Conservation (phyloP, 2,888 invertebrate species). For the Nephrotoma appendiculata region DNA sequence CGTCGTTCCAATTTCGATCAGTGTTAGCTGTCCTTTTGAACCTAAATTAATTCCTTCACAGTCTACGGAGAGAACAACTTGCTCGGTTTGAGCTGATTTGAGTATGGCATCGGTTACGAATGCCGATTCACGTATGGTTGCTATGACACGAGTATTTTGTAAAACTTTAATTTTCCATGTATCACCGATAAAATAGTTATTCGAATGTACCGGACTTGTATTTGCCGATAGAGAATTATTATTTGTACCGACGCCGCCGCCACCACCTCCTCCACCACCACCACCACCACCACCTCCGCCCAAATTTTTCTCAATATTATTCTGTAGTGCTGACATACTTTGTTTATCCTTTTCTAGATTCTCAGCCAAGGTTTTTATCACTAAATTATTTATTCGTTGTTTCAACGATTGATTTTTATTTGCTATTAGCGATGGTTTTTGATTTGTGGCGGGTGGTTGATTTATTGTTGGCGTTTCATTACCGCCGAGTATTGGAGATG, state of each 20-base stretch:
- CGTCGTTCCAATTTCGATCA: slow-evolving; percentile 72
- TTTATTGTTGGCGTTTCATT: not conserved
- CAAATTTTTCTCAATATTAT: slow-evolving; percentile 13
- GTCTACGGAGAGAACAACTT: slow-evolving; percentile 64
- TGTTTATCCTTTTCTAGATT: slow-evolving; percentile 47
- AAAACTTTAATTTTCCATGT: slow-evolving; percentile 69
- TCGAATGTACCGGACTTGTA: slow-evolving; percentile 30
- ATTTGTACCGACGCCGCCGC: slow-evolving; percentile 29
- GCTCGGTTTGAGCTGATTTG: slow-evolving; percentile 34
- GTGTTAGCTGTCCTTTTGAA: slow-evolving; percentile 70
- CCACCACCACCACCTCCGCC: slow-evolving; percentile 1
- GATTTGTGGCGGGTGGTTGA: not conserved
- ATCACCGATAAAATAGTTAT: slow-evolving; percentile 43
- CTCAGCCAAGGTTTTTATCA: slow-evolving; percentile 78
- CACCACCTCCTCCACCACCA: slow-evolving; percentile 27
- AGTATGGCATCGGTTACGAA: slow-evolving; percentile 62
- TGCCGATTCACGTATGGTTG: slow-evolving; percentile 61
- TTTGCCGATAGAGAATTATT: slow-evolving; percentile 33
- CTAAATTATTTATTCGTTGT: slow-evolving; percentile 74
- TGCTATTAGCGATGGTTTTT: slow-evolving; percentile 21
- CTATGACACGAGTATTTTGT: slow-evolving; percentile 68
- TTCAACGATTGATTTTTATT: slow-evolving; percentile 59
- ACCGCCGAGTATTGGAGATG: slow-evolving; percentile 20
- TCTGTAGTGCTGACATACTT: slow-evolving; percentile 19
- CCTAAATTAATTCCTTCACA: slow-evolving; percentile 90